Base-by-base conservation (phyloP, 2,113 vertebrate species). In the Megaptera novaeangliae region DNA sequence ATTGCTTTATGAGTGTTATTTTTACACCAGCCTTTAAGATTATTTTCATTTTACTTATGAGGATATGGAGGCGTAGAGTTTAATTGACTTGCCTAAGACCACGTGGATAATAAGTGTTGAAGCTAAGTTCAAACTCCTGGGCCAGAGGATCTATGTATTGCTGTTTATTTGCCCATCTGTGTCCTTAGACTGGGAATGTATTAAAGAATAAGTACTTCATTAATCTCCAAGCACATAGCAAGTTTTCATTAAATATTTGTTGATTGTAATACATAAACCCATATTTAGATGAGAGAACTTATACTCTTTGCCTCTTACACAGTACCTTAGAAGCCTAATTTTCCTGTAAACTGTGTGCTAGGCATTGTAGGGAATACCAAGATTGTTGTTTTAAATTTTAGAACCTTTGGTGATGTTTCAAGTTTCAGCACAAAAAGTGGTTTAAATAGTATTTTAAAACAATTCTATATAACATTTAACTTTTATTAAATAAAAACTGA, bases 401-500 rank as follows among this genome's bases (percentile, higher is more conserved):
- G 8, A 78, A 44, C 1, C 14, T 78, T 93, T 94, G 39, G 3
- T 68, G 27, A 23, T 64, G 13, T 27, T 94, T 88, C 92, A 72
- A 72, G 31, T 93, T 95, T 97, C 44, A 61, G 71, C 72, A 31
- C 41, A 83, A 74, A 87, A 89, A 89, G 57, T 94, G 3, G 5
- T 80, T 29, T 92, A 88, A 44, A 25, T 31, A 84, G 78, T 4
- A 52, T 82, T 82, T 90, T 46, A 14, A 94, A 74, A 71, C 18
- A 82, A 75, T 78, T 87, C 71, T 81, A 78, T 95, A 69, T 59
- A 82, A 80, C 55, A 72, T 71, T 84, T 95, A 61, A 87, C 11
- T 92, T 94, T 46, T 94, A 88, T 88, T 94, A 96, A 88, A 80
- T 96, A 68, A 93, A 81, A 95, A 78, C 21, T 61, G 82, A 96